phyloP scores from a whole-genome alignment of 64 coral and sea anemone species.

The Porites lutea region DNA sequence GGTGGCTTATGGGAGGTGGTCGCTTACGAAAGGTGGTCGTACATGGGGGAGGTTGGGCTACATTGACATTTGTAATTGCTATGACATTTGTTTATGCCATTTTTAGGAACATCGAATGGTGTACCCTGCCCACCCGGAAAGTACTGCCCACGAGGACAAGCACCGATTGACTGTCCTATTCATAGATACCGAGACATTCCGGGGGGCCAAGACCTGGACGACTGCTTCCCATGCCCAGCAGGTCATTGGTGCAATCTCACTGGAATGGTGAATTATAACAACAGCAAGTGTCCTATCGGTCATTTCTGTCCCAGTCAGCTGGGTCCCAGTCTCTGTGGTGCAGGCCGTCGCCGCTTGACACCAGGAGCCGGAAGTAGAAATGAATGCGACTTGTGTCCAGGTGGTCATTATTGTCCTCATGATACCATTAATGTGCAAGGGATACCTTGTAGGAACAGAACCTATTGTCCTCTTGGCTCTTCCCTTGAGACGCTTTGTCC shows the following conservation, averaged over 20 bases:
- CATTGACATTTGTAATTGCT: too few species aligned
- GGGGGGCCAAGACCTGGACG: constrained; percentile 69
- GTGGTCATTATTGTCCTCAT: constrained; percentile 87
- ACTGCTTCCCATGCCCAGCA: constrained; percentile 91
- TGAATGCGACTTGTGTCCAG: constrained; percentile 89
- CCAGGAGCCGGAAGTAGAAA: constrained; percentile 75
- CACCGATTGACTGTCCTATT: constrained; percentile 82
- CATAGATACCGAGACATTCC: constrained; percentile 83
- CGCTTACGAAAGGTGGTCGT: too few species aligned
- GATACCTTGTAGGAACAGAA: constrained; percentile 76
- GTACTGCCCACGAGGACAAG: constrained; percentile 73
- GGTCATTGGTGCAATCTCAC: constrained; percentile 98
- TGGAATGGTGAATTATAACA: constrained; percentile 87
- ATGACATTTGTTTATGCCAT: neutral
- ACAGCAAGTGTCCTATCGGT: constrained; percentile 92
- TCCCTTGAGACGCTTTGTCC: constrained; percentile 71
- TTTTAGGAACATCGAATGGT: constrained; percentile 73
- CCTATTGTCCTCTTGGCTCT: constrained; percentile 82
- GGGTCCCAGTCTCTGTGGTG: constrained; percentile 72
- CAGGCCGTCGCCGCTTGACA: constrained; percentile 75
- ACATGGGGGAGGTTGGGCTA: too few species aligned
- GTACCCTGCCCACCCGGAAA: constrained; percentile 80
- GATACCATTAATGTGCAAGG: constrained; percentile 84
- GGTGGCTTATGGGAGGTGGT: too few species aligned
- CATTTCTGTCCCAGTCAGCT: constrained; percentile 84